Conservation (phyloP, 2,113 vertebrate species). For the Erinaceus europaeus region DNA sequence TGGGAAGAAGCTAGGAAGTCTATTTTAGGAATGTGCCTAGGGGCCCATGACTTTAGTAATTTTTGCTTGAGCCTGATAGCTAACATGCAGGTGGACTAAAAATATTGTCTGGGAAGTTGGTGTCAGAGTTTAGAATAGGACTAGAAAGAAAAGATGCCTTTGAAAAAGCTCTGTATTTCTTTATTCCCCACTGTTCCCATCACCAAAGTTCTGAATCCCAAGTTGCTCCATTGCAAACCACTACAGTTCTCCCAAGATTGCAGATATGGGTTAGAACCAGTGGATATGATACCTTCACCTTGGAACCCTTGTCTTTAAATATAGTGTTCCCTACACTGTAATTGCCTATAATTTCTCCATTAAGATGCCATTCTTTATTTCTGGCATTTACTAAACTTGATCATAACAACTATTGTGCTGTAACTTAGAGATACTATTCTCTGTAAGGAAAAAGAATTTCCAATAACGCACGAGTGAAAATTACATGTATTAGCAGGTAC, state of each 20-base stretch:
- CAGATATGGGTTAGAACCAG: no score
- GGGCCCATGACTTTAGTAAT: no score
- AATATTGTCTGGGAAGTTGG: no score
- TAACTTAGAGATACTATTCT: neutral
- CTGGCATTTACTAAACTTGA: constrained; percentile 18
- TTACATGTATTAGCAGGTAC: neutral
- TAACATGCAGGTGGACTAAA: no score
- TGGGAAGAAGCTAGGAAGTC: no score
- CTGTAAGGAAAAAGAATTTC: constrained; percentile 22
- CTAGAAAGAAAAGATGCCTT: neutral
- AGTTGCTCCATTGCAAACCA: no score
- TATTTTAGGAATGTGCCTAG: no score
- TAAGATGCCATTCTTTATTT: constrained; percentile 3
- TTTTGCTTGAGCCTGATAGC: no score
- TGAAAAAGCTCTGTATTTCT: neutral
- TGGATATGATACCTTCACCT: neutral
- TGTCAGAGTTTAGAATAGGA: no score
- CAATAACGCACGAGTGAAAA: constrained; percentile 3
- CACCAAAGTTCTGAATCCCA: no score
- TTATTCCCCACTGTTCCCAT: no score
- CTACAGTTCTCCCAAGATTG: no score
- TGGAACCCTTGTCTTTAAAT: neutral
- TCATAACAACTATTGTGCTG: neutral
- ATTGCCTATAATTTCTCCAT: constrained; percentile 19
- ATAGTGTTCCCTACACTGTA: neutral